phyloP scores from a whole-genome alignment of 2,113 vertebrate genomes.

The Salvelinus namaycush region DNA sequence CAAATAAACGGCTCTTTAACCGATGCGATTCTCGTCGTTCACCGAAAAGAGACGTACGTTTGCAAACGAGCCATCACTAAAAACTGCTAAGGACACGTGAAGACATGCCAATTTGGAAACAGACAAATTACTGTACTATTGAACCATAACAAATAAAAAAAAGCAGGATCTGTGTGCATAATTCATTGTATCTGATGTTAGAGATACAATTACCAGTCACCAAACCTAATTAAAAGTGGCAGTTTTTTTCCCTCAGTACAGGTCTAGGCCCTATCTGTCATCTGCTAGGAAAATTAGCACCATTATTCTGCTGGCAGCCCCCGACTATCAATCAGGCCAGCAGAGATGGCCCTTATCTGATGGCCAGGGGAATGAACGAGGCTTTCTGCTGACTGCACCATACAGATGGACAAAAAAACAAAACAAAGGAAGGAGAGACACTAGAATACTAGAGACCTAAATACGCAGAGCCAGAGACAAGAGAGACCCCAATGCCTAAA shows the following conservation, averaged over 20 bases:
- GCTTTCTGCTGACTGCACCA: slow-evolving; percentile 46
- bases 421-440: background rate
- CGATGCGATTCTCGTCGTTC: no score
- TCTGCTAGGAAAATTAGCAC: slow-evolving; percentile 71
- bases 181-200: slow-evolving; percentile 6
- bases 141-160: slow-evolving; percentile 10
- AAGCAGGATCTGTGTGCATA: slow-evolving; percentile 1
- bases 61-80: no score
- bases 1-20: no score
- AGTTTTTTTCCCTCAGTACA: slow-evolving; percentile 48
- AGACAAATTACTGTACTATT: background rate
- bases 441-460: background rate
- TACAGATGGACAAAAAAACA: background rate
- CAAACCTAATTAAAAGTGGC: slow-evolving; percentile 53
- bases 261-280: slow-evolving; percentile 71
- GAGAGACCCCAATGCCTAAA: no score
- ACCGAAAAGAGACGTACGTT: no score
- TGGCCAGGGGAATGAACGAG: slow-evolving; percentile 56
- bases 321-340: slow-evolving; percentile 65
- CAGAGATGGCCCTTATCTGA: slow-evolving; percentile 66
- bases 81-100: background rate
- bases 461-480: background rate
- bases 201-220: slow-evolving; percentile 21
- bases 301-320: slow-evolving; percentile 68
- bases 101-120: background rate